phyloP scores from a whole-genome alignment of 37 sponge, comb jelly and placozoan species.

The Haliclona indistincta region DNA sequence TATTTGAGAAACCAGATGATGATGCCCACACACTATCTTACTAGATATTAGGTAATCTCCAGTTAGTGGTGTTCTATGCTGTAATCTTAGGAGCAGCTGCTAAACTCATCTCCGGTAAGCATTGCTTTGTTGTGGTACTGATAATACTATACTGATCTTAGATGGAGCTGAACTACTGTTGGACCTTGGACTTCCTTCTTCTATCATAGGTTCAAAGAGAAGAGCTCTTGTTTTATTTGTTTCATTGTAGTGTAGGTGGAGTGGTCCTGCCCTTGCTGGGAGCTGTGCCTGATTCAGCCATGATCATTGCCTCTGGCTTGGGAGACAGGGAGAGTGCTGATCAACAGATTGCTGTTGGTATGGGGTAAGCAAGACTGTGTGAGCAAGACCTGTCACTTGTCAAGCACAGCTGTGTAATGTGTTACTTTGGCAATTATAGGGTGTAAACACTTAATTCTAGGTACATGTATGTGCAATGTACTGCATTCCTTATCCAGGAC shows the following conservation, averaged over 20 bases:
- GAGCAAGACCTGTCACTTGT: too few relatives aligned
- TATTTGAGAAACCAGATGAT: background rate
- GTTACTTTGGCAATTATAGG: too few relatives aligned
- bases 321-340: slow-evolving; percentile 78
- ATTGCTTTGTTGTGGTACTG: background rate
- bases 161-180: slow-evolving; percentile 92
- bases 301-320: slow-evolving; percentile 89
- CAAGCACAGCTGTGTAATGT: too few relatives aligned
- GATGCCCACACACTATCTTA: background rate
- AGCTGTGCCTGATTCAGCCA: slow-evolving; percentile 92
- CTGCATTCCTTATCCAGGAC: slow-evolving; percentile 35
- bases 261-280: slow-evolving; percentile 87
- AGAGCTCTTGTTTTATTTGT: background rate
- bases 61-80: slow-evolving; percentile 81
- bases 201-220: slow-evolving; percentile 63
- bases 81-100: slow-evolving; percentile 69
- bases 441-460: background rate
- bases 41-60: slow-evolving; percentile 83
- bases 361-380: slow-evolving; percentile 71
- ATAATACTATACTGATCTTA: slow-evolving; percentile 5
- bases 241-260: slow-evolving; percentile 44
- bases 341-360: slow-evolving; percentile 82
- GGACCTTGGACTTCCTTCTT: slow-evolving; percentile 88
- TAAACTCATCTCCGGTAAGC: slow-evolving; percentile 85
- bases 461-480: background rate